Conservation (phyloP, 2,797 vertebrate genomes). For the Melanotaenia maccullochi region DNA sequence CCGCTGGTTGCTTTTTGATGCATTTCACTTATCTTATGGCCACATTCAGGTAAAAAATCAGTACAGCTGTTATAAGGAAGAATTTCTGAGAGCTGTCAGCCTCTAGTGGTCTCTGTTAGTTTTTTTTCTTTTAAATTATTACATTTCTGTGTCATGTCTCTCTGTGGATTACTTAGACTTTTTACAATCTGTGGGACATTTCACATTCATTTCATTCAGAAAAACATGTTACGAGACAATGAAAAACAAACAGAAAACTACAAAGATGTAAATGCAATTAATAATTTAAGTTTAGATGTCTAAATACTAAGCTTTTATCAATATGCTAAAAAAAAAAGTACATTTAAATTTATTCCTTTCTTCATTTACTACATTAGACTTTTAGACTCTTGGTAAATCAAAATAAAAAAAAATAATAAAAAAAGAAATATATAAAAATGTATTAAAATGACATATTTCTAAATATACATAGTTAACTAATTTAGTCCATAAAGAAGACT, state of each 20-base stretch:
- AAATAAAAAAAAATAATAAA: too few relatives aligned
- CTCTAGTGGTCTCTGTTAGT: constrained; percentile 40
- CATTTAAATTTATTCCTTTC: too few relatives aligned
- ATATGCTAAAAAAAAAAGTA: neutral
- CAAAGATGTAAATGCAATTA: too few relatives aligned
- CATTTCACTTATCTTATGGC: neutral
- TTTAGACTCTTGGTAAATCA: neutral
- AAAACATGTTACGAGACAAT: neutral
- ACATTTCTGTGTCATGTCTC: neutral
- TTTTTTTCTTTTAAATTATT: neutral
- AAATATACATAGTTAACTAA: neutral
- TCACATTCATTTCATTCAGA: neutral
- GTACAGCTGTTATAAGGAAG: neutral
- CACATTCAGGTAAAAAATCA: neutral
- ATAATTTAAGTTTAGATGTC: too few relatives aligned
- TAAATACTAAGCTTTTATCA: too few relatives aligned
- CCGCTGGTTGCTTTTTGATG: neutral
- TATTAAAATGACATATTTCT: neutral
- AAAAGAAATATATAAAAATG: too few relatives aligned
- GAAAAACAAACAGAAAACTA: too few relatives aligned
- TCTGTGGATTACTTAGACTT: neutral
- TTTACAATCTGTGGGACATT: neutral
- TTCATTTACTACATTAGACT: neutral
- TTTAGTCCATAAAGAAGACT: neutral
- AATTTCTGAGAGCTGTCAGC: constrained; percentile 8